Evolutionary conservation across 2,888 invertebrate genomes (phyloP), one percentile per base, ranked within the genome.

Genomic region (Agrotis puta): DNA sequence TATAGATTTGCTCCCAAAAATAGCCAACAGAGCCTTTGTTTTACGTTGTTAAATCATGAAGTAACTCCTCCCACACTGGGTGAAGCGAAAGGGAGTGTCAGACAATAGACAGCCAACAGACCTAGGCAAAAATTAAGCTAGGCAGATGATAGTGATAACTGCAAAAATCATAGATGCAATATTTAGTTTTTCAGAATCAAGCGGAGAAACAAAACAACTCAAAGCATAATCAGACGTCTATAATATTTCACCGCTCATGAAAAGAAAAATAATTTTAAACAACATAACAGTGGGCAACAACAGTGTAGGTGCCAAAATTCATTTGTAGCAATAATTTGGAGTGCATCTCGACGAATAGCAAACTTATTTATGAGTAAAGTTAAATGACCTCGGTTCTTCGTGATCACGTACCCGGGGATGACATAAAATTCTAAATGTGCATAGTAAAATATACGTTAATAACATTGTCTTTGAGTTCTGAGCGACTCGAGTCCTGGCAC

Each of bases 281-380:
- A 64, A 54, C 39, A 22, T 6, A 54, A 56, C 43, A 59, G n/a
- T 61, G 68, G 79, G 65, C 48, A 56, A 63, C 66, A 77, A 84
- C 80, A 76, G 70, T 83, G 85, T 85, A 81, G 33, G 24, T 56
- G 24, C 73, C 64, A 59, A 84, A 84, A 86, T 88, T 85, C 84
- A 87, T 88, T 90, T 86, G 85, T 82, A 82, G 88, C 89, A 87
- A 88, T 90, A 88, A 89, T 88, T 89, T 87, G 62, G 75, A 83
- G 83, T 85, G 87, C 86, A 88, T 81, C 79, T 76, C 78, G 79
- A 69, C 74, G 83, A 87, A 87, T 80, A 82, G 81, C 76, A 69
- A 82, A 84, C 85, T 87, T 88, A 89, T 91, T 92, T 92, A 93
- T 89, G 87, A 86, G 83, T 82, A 77, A 92, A 92, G 92, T 92